Evolutionary conservation across 2,888 invertebrate species (phyloP).

Genomic region (Boloria selene): DNA sequence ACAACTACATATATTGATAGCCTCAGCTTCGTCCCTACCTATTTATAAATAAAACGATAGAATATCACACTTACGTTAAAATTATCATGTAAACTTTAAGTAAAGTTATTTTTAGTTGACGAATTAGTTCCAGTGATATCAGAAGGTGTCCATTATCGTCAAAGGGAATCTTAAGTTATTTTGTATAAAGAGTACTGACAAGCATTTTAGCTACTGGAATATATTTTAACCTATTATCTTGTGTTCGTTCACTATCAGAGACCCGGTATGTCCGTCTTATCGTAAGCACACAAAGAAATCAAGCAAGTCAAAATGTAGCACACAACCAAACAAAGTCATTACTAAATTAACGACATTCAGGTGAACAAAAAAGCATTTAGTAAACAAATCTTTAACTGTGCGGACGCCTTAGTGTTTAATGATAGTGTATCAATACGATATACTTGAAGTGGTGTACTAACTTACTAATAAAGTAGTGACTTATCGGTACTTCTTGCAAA

Average conservation of each 20-base stretch:
- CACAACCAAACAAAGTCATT: constrained; percentile 74
- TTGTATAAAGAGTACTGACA: constrained; percentile 60
- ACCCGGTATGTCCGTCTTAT: constrained; percentile 76
- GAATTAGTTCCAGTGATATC: constrained; percentile 20
- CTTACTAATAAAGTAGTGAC: constrained; percentile 12
- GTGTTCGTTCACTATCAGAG: constrained; percentile 67
- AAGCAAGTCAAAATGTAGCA: constrained; percentile 60
- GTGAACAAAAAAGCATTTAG: constrained; percentile 79
- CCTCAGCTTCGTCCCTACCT: background rate
- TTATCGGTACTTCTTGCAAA: constrained; percentile 19
- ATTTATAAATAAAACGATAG: background rate
- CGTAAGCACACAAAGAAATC: constrained; percentile 66
- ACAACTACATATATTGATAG: too few species aligned
- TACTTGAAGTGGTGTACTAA: constrained; percentile 36
- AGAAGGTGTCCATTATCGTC: constrained; percentile 27
- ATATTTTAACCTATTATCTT: constrained; percentile 70
- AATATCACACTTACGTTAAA: background rate
- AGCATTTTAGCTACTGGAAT: constrained; percentile 75
- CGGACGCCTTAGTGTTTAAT: constrained; percentile 64
- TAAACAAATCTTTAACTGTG: constrained; percentile 70
- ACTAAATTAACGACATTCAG: constrained; percentile 78
- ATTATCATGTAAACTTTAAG: constrained; percentile 14
- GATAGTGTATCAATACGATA: constrained; percentile 46
- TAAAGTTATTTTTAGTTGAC: constrained; percentile 17
- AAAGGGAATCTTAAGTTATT: constrained; percentile 36